Percentiles rank a stretch among this genome's conserved stretches.
phyloP scores from a whole-genome alignment of 2,888 invertebrate genomes.

The Trichogramma dendrolimi region DNA sequence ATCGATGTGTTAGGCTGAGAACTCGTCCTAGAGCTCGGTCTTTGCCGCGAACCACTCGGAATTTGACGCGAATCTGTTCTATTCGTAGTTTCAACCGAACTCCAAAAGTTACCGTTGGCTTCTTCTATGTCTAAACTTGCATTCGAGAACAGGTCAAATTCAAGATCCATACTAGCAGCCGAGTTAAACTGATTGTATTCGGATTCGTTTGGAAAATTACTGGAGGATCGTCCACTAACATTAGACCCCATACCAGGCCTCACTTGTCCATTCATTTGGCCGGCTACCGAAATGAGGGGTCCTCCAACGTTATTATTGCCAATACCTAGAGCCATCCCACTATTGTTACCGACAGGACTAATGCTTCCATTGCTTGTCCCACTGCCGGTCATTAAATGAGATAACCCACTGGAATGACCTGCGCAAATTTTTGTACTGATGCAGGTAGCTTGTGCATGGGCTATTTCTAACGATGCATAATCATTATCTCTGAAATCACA shows the following conservation, averaged over 20 bases:
- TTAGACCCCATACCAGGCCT: slow-evolving; percentile 42
- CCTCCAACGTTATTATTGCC: slow-evolving; percentile 61
- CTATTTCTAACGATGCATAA: slow-evolving; percentile 50
- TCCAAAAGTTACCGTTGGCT: slow-evolving; percentile 10
- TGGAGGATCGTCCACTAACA: slow-evolving; percentile 5
- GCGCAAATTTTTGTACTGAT: slow-evolving; percentile 50
- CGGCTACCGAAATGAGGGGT: slow-evolving; percentile 65
- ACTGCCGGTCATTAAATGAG: slow-evolving; percentile 47
- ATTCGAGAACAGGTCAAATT: slow-evolving; percentile 64
- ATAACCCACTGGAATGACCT: slow-evolving; percentile 33
- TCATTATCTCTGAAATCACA: slow-evolving; percentile 47
- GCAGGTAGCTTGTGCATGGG: slow-evolving; percentile 40
- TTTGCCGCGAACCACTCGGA: slow-evolving; percentile 50
- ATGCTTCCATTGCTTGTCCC: slow-evolving; percentile 48
- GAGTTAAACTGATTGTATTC: slow-evolving; percentile 46
- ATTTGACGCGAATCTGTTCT: background rate
- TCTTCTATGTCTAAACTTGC: slow-evolving; percentile 60
- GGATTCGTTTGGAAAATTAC: slow-evolving; percentile 20
- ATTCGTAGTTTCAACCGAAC: background rate
- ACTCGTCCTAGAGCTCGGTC: slow-evolving; percentile 44
- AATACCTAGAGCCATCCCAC: slow-evolving; percentile 49
- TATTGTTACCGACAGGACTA: slow-evolving; percentile 48
- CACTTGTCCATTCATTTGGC: slow-evolving; percentile 64
- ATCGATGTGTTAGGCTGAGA: slow-evolving; percentile 3
- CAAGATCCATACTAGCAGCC: slow-evolving; percentile 57